Base-by-base conservation (phyloP, 1,140 invertebrate species). In the Diachasma alloeum region DNA sequence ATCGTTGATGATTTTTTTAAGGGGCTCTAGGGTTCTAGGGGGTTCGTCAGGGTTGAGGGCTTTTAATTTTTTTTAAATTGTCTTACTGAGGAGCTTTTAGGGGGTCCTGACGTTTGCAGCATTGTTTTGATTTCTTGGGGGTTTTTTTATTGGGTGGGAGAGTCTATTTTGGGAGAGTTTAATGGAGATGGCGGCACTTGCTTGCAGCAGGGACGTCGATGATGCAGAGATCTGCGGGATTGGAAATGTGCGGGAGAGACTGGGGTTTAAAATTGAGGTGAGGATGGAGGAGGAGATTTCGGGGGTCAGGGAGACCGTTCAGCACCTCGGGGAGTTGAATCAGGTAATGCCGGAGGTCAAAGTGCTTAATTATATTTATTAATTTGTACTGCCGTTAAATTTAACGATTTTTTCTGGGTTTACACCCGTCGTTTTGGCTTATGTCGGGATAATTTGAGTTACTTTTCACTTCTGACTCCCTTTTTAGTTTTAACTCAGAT, bases 241-340 rank as follows among this genome's bases (percentile, higher is more conserved):
- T 1, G 71, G 80, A 0, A 77, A 77, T 0, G 11, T 82, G 8
- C 72, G 79, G 0, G 83, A 84, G 22, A 84, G 75, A 80, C 77
- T 87, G 9, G 80, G 83, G 22, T 84, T 83, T 19, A 85, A 86
- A 79, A 86, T 88, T 15, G 72, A 79, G 6, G 78, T 79, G 31
- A 80, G 81, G 4, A 81, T 88, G 11, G 81, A 87, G 42, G 71
- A 83, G 3, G 86, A 87, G 69, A n/a, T 87, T 1, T 5, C 22
- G 0, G 3, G 46, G 0, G 69, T 87, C 22, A 26, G 44, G 0
- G 69, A 85, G 3, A 6, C 72, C 79, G 56, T 15, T 79, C 36
- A 48, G 13, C 0, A 71, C 71, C 85, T 0, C 5, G 83, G 83
- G 36, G 78, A 83, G 48, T 5, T 67, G 6, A 82, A 77, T 75